Conservation (phyloP, 2,113 vertebrate species). For the Phylloscopus trochiloides region DNA sequence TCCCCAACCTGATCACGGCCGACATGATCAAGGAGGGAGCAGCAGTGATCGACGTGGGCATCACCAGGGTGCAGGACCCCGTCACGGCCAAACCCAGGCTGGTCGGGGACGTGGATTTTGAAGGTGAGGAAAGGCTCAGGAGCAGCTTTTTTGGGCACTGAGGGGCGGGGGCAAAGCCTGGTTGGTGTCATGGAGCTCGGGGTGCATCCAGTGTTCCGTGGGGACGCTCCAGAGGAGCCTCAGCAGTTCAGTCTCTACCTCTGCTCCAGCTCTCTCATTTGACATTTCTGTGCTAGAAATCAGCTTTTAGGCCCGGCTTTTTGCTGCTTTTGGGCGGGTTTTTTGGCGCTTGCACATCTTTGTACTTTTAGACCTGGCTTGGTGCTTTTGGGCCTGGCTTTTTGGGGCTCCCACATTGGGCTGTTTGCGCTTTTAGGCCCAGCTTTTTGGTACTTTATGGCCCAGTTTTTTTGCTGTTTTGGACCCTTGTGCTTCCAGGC, state of each 20-base stretch:
- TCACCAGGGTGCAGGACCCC: conserved; percentile 89
- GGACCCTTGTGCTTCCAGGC: neutral
- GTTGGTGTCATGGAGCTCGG: fast-evolving
- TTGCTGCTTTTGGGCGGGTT: no score
- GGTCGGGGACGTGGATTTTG: conserved; percentile 97
- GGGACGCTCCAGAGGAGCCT: neutral
- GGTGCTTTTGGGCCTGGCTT: fast-evolving
- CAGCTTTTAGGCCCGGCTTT: neutral
- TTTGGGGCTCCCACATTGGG: neutral
- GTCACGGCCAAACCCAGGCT: conserved; percentile 84
- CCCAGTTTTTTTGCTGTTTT: neutral
- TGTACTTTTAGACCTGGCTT: neutral
- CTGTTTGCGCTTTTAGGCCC: neutral
- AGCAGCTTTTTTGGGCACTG: fast-evolving
- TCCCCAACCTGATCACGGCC: conserved; percentile 94
- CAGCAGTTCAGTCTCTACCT: neutral
- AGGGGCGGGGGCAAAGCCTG: neutral
- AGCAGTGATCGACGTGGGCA: conserved; percentile 92
- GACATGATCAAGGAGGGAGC: conserved; percentile 98
- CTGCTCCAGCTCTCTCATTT: neutral
- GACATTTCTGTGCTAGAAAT: neutral
- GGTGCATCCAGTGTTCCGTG: fast-evolving
- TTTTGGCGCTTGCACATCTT: neutral
- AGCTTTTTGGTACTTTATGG: neutral
- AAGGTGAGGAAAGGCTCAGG: conserved; percentile 74